Evolutionary conservation across 2,888 invertebrate species (phyloP).

Genomic region (Drosophila quasianomalipes): DNA sequence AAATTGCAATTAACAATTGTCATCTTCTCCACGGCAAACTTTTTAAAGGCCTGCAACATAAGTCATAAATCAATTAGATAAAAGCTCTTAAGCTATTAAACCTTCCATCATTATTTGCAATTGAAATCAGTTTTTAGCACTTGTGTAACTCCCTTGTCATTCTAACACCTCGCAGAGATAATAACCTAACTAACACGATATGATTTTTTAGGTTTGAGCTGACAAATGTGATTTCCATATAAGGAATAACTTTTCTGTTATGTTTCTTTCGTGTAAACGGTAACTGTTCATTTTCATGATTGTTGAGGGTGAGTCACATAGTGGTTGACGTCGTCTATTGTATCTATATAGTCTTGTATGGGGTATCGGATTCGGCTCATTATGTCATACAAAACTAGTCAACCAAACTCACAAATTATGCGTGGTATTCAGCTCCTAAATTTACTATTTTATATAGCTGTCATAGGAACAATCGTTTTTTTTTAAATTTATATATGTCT

Average conservation of each 20-base stretch:
- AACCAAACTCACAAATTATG: not conserved
- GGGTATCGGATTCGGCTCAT: not conserved
- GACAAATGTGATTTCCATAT: no score
- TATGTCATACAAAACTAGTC: not conserved
- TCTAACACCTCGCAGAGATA: not conserved
- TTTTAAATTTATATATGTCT: not conserved
- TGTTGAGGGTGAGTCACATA: not conserved
- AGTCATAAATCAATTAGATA: not conserved
- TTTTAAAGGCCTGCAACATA: constrained; percentile 89
- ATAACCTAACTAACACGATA: not conserved
- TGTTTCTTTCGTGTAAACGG: no score
- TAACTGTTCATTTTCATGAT: no score
- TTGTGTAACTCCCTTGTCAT: no score
- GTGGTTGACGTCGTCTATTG: not conserved
- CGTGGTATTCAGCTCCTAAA: no score
- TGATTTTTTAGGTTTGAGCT: no score
- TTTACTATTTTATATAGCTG: not conserved
- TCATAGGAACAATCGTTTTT: not conserved
- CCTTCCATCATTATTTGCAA: not conserved
- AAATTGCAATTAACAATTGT: constrained; percentile 88
- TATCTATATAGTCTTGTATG: not conserved
- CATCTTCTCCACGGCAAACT: constrained; percentile 90
- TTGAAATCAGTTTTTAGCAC: not conserved
- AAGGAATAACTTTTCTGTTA: not conserved
- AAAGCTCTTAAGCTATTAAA: not conserved